These are phyloP conservation scores for Dasyurus viverrinus DNA, from an alignment of 2,113 vertebrate genomes.

Conservation along the genomic window DNA sequence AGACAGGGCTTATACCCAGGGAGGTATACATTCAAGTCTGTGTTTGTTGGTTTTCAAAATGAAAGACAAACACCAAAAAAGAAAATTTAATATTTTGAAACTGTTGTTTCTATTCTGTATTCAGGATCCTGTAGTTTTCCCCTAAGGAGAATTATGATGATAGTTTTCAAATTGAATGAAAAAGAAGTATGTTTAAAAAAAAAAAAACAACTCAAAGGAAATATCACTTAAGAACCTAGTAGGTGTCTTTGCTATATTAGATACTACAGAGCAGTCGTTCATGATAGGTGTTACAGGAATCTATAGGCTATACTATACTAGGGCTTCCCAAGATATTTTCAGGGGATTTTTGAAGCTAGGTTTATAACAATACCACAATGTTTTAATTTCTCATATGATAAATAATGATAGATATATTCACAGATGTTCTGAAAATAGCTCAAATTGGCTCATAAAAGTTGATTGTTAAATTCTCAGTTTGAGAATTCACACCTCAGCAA, in stretches of 20 bases:
- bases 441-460: not conserved
- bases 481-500: not conserved
- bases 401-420: not conserved
- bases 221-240: conserved; percentile 2
- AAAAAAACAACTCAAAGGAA: conserved; percentile 41
- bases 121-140: conserved; percentile 32
- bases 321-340: not conserved
- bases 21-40: not conserved
- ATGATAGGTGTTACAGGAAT: not conserved
- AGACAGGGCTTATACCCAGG: conserved; percentile 14
- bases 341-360: not conserved
- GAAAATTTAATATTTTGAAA: conserved; percentile 50
- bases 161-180: conserved; percentile 54
- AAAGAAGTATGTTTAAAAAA: conserved; percentile 32
- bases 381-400: not conserved
- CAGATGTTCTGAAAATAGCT: not conserved
- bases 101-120: conserved; percentile 27
- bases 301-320: too few relatives aligned
- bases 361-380: not conserved
- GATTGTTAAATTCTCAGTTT: not conserved
- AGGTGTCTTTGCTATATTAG: not conserved
- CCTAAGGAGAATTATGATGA: conserved; percentile 46
- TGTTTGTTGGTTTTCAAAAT: conserved; percentile 48
- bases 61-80: conserved; percentile 21
- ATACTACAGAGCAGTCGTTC: not conserved